A percentile compares a stretch with the other conserved stretches of the same genome.
These are phyloP conservation scores for rabbit (Oryctolagus cuniculus) DNA, from an alignment of 2,113 vertebrate genomes.

Conservation along the genomic window DNA sequence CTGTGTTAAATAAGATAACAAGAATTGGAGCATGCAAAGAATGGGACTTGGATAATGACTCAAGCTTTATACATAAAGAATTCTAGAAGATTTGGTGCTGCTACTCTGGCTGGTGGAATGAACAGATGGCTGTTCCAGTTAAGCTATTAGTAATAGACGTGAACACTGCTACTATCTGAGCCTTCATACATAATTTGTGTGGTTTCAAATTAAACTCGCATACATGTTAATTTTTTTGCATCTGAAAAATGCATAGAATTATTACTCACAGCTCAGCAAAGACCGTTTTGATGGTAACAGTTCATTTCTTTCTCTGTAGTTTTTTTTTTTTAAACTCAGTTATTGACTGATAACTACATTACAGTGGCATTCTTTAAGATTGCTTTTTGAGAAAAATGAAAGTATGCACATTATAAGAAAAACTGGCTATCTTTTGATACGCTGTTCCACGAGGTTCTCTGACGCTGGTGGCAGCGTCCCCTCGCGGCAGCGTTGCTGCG, in stretches of 20 bases:
- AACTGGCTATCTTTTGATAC: conserved; percentile 66
- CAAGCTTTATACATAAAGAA: conserved; percentile 88
- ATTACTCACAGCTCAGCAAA: conserved; percentile 82
- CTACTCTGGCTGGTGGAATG: conserved; percentile 87
- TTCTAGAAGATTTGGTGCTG: conserved; percentile 88
- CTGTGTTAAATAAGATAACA: conserved; percentile 85
- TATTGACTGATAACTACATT: conserved; percentile 78
- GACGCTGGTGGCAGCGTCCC: conserved; percentile 51
- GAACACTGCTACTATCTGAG: conserved; percentile 90
- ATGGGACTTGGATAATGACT: conserved; percentile 77
- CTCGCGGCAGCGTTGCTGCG: conserved; percentile 18
- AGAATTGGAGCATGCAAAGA: conserved; percentile 84
- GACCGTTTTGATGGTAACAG: conserved; percentile 82
- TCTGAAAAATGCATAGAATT: conserved; percentile 78
- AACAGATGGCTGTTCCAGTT: conserved; percentile 88
- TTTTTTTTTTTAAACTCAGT: conserved; percentile 74
- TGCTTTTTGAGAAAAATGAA: neutral
- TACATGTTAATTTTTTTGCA: conserved; percentile 85
- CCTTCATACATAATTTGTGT: conserved; percentile 85
- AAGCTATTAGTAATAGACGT: conserved; percentile 90
- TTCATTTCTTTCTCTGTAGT: conserved; percentile 77
- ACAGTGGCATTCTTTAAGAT: conserved; percentile 82
- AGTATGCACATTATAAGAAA: conserved; percentile 46
- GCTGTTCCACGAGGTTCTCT: conserved; percentile 72
- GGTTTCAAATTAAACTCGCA: conserved; percentile 84